Percentiles rank a stretch among this genome's conserved stretches.
Conservation (phyloP, 2,888 invertebrate species). For the Zele albiditarsus region DNA sequence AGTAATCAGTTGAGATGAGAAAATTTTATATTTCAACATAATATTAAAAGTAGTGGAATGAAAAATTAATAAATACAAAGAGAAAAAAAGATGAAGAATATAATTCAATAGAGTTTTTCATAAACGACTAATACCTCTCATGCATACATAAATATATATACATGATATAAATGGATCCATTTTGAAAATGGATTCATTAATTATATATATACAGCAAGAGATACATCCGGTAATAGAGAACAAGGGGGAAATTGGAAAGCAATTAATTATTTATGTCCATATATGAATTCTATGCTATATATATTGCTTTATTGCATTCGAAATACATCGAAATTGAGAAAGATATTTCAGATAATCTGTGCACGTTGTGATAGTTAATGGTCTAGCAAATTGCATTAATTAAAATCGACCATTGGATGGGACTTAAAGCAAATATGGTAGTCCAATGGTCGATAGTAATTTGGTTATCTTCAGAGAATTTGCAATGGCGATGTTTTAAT, state of each 20-base stretch:
- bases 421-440: constrained; percentile 48
- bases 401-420: constrained; percentile 53
- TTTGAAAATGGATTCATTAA: constrained; percentile 12
- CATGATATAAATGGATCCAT: not conserved
- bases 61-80: not conserved
- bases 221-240: not conserved
- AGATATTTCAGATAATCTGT: constrained; percentile 52
- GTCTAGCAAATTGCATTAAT: constrained; percentile 59
- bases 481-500: constrained; percentile 22
- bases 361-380: constrained; percentile 55
- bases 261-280: constrained; percentile 4
- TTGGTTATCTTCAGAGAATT: constrained; percentile 53
- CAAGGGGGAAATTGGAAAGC: not conserved
- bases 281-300: constrained; percentile 43
- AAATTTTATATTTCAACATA: constrained; percentile 4
- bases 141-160: not conserved
- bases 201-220: not conserved
- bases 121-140: not conserved
- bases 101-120: not conserved
- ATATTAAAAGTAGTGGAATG: not conserved
- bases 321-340: constrained; percentile 33
- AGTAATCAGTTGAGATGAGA: not conserved
- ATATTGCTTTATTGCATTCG: constrained; percentile 40
- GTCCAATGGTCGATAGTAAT: constrained; percentile 46
- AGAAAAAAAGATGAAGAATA: not conserved